These are phyloP conservation scores for Petroica traversi DNA, from an alignment of 2,113 vertebrate species.

Conservation along the genomic window DNA sequence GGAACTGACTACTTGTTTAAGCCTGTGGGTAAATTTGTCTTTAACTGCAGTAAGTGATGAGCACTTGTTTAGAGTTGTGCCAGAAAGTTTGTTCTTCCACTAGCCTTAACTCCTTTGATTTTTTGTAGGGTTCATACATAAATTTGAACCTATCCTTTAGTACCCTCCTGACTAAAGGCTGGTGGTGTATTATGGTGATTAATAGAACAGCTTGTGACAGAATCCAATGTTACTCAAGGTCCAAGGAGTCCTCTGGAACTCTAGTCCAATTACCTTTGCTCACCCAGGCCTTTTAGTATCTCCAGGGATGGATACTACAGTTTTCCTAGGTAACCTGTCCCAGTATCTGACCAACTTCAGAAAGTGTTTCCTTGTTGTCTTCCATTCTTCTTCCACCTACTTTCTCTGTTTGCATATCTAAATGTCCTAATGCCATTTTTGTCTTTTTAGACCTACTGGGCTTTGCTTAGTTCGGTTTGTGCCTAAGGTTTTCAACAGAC, in stretches of 20 bases:
- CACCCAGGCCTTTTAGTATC: background rate
- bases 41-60: background rate
- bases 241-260: background rate
- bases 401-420: background rate
- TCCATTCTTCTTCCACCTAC: background rate
- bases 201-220: background rate
- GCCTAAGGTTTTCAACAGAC: background rate
- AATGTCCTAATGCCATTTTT: background rate
- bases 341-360: background rate
- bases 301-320: background rate
- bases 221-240: background rate
- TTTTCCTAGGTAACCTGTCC: background rate
- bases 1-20: background rate
- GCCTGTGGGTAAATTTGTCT: background rate
- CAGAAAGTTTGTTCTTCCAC: background rate
- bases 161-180: background rate
- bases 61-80: background rate
- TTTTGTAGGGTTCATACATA: background rate
- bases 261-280: background rate
- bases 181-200: background rate
- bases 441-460: background rate
- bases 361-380: background rate
- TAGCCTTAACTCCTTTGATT: background rate
- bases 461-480: background rate
- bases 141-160: background rate